These are phyloP conservation scores for Nomada goodeniana DNA, from an alignment of 2,888 invertebrate species.

Conservation along the genomic window DNA sequence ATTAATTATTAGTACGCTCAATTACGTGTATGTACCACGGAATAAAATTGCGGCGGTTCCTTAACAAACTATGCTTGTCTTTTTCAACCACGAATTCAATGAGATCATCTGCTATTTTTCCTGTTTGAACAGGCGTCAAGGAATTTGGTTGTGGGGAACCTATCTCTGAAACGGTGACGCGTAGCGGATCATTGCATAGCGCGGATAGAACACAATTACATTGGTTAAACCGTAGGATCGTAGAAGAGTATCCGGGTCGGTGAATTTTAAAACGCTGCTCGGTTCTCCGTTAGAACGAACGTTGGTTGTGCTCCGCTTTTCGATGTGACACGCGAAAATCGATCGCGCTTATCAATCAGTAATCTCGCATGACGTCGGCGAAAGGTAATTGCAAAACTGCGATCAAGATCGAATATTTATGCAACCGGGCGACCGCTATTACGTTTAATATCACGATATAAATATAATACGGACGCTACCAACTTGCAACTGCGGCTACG, in stretches of 20 bases:
- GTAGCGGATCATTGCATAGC: background rate
- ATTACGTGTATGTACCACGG: background rate
- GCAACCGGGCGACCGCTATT: background rate
- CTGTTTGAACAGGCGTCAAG: background rate
- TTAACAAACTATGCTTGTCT: background rate
- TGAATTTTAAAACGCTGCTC: background rate
- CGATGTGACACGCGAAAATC: slow-evolving; percentile 45
- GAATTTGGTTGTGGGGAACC: background rate
- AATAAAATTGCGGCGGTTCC: background rate
- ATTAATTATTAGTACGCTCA: background rate
- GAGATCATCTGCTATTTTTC: too few species aligned
- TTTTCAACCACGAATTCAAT: too few species aligned
- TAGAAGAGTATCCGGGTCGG: background rate
- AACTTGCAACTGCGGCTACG: background rate
- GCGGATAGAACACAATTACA: background rate
- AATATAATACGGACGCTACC: background rate
- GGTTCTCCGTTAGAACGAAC: background rate
- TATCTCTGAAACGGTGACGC: background rate
- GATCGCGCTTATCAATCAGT: slow-evolving; percentile 57
- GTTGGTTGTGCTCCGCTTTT: slow-evolving; percentile 9
- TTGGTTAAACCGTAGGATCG: background rate
- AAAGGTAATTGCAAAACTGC: slow-evolving; percentile 45
- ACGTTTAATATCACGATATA: slow-evolving; percentile 2
- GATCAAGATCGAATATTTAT: slow-evolving; percentile 35
- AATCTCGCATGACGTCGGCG: slow-evolving; percentile 61